Conservation (phyloP, 2,797 vertebrate genomes). For the Parauchenoglanis ngamensis region DNA sequence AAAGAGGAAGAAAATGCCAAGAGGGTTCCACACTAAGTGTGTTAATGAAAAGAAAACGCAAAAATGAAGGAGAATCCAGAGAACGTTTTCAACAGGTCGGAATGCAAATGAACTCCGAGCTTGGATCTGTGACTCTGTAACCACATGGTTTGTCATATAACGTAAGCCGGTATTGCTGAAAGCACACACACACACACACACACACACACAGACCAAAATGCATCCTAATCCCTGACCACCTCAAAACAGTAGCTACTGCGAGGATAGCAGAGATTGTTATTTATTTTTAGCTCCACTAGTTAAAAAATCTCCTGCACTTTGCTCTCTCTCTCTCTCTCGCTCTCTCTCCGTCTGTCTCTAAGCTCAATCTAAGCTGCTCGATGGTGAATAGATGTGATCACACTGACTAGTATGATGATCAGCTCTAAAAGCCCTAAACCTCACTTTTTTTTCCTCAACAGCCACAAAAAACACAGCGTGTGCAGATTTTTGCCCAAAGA, state of each 20-base stretch:
- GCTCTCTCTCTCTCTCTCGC: constrained; percentile 8
- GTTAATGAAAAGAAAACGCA: background rate
- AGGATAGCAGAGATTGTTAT: background rate
- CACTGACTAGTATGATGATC: constrained; percentile 70
- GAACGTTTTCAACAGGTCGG: background rate
- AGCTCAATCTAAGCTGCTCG: constrained; percentile 54
- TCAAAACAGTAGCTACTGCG: background rate
- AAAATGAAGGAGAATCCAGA: background rate
- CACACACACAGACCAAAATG: background rate
- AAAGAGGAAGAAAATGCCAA: too few species aligned
- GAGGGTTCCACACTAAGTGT: too few species aligned
- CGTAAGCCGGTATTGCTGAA: background rate
- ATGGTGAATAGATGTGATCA: constrained; percentile 65
- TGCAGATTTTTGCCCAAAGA: constrained; percentile 11
- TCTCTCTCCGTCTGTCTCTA: background rate
- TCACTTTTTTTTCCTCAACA: constrained; percentile 64
- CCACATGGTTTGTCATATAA: background rate
- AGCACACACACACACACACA: constrained; percentile 2
- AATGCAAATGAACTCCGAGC: background rate
- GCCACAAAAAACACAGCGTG: constrained; percentile 38
- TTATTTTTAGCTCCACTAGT: background rate
- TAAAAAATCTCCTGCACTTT: background rate
- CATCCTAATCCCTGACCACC: background rate
- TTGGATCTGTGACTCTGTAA: background rate
- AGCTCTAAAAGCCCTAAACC: constrained; percentile 72